Base-by-base conservation (phyloP, 2,797 vertebrate species). In the Todus mexicanus region DNA sequence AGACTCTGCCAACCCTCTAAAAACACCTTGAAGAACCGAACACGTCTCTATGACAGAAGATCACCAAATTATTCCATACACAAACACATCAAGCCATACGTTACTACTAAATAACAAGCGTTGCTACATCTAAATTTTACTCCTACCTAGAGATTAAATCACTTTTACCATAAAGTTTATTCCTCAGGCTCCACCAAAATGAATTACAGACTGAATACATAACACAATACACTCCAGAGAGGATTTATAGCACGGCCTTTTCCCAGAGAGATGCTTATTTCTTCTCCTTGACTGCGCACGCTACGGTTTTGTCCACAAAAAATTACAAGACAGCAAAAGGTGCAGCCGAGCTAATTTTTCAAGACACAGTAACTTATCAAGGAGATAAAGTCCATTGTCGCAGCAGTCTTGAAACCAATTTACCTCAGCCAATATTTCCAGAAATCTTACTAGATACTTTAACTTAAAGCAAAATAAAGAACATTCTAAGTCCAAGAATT, bases 401-500 rank as follows among this genome's bases (percentile, higher is more conserved):
- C 5, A 61, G 2, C 1, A 0, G n/a, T n/a, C n/a, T n/a, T n/a
- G n/a, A n/a, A n/a, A n/a, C n/a, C n/a, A n/a, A n/a, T 40, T 65
- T 71, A 57, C 35, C 27, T 35, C 14, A 3, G 0, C 5, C 1
- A 0, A 8, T 56, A 5, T 9, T 42, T 40, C 25, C 10, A n/a
- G 4, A 53, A 86, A 38, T 7, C 1, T 5, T 7, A 21, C 1
- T 10, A 15, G 0, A 19, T 5, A 2, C 1, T 20, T 23, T 2
- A 33, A 2, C 66, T 60, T 8, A 59, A 74, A 65, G 1, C 1
- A 66, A 80, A 60, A 45, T 2, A 68, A 51, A 25, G 0, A 56
- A 0, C 1, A 22, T 1, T 3, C 0, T 5, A 48, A 79, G 0
- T 4, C 27, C 0, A 43, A 85, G 4, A 78, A 33, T 10, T 15